Conservation (phyloP, 2,797 vertebrate species). For the Thripadectes ignobilis region DNA sequence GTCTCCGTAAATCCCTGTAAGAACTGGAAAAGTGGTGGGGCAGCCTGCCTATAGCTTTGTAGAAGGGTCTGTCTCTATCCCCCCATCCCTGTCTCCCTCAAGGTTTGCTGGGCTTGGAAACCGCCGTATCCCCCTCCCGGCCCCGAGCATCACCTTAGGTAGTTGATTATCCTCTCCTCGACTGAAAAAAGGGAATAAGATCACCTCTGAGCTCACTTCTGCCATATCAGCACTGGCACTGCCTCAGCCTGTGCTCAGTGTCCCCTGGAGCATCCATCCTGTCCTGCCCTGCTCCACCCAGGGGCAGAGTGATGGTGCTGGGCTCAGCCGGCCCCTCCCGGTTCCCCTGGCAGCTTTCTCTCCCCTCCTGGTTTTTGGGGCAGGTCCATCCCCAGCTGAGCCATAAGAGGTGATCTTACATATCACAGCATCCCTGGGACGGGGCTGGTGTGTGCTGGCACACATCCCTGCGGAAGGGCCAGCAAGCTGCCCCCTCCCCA, state of each 20-base stretch:
- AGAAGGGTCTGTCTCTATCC: background rate
- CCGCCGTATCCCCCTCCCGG: background rate
- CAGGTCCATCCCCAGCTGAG: background rate
- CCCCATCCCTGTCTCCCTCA: background rate
- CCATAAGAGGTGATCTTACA: background rate
- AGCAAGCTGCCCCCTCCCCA: background rate
- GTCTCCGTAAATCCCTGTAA: background rate
- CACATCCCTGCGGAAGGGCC: background rate
- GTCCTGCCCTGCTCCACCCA: background rate
- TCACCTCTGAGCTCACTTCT: conserved; percentile 14
- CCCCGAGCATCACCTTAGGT: background rate
- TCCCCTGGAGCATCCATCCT: background rate
- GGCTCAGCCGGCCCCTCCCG: background rate
- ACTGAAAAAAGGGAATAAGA: conserved; percentile 37
- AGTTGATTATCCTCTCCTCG: background rate
- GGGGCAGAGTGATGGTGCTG: background rate
- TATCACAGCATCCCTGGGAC: background rate
- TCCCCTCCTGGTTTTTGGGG: background rate
- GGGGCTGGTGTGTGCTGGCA: background rate
- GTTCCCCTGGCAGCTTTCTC: background rate
- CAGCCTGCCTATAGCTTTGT: conserved; percentile 19
- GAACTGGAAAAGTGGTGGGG: conserved; percentile 73
- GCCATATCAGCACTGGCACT: conserved; percentile 9
- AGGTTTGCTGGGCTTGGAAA: conserved; percentile 13
- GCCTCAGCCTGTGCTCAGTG: background rate